Evolutionary conservation across 2,797 vertebrate species (phyloP), one percentile per base, ranked within the genome.

Genomic region (Lerista edwardsae): DNA sequence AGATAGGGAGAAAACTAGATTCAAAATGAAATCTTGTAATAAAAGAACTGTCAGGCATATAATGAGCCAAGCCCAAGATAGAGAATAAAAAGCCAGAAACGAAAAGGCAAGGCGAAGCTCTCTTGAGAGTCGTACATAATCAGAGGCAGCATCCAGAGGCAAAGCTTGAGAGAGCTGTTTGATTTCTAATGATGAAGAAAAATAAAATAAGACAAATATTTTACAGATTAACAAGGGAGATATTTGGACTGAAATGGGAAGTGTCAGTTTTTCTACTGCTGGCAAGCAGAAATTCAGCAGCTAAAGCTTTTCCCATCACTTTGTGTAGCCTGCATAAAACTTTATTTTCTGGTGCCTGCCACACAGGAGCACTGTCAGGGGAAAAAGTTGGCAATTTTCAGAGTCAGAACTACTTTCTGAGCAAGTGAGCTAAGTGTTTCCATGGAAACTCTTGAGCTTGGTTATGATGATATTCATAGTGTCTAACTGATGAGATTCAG

Each of bases 21-120:
- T 92, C 90, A 87, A 88, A 93, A 93, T 81, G 91, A 92, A 90
- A 91, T 89, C 91, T 91, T 81, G 72, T 93, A 90, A 90, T 94
- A 91, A 93, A 94, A 88, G 91, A 91, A 89, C 69, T 89, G 77
- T 92, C 89, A 90, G 31, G 91, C 82, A 72, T 80, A 87, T 89
- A 89, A 92, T 0, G 1, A 88, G 61, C 47, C 79, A 84, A 81
- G 86, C 69, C 90, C 81, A n/a, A 86, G 90, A 86, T 83, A 87
- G 67, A 89, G 64, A 89, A 89, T 84, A 88, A 91, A 88, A 89
- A 90, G 51, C 78, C 62, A 47, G 73, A n/a, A n/a, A n/a, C 8
- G 85, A 79, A 83, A 84, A 84, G 75, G n/a, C 0, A 9, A 67
- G 84, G 68, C 14, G 84, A 75, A 41, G 86, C 64, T 89, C 85